Evolutionary conservation across 2,888 invertebrate genomes (phyloP).

Genomic region (Nemotelus nigrinus): DNA sequence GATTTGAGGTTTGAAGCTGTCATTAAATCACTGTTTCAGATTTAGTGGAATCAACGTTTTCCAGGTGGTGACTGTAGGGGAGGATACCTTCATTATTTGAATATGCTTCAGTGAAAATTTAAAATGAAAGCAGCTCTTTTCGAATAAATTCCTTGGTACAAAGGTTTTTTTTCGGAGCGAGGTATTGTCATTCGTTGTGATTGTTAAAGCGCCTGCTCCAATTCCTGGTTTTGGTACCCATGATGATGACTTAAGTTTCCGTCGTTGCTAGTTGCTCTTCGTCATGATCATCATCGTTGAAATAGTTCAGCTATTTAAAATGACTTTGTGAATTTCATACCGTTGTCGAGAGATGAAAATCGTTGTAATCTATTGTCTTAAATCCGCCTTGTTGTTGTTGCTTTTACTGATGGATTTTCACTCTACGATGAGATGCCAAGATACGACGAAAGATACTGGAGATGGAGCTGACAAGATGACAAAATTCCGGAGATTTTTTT

Average conservation of each 20-base stretch:
- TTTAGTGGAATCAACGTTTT: background rate
- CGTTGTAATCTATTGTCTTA: constrained; percentile 1
- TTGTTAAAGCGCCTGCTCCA: background rate
- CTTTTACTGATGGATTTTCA: background rate
- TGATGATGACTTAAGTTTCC: no score
- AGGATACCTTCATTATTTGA: no score
- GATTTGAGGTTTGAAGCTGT: constrained; percentile 1
- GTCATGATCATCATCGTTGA: background rate
- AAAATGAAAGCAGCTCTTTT: background rate
- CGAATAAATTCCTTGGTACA: background rate
- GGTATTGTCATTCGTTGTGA: background rate
- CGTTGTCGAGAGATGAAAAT: background rate
- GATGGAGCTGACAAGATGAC: background rate
- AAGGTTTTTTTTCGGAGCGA: background rate
- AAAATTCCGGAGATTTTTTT: constrained; percentile 16
- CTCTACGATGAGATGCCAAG: no score
- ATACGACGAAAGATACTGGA: no score
- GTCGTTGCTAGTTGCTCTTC: no score
- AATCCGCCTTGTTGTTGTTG: background rate
- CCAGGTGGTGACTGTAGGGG: no score
- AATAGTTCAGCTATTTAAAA: constrained; percentile 20
- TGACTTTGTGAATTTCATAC: constrained; percentile 17
- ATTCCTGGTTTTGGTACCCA: no score
- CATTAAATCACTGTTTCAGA: background rate
- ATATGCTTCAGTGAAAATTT: no score